Evolutionary conservation across 2,888 invertebrate genomes (phyloP), one percentile per base, ranked within the genome.

Genomic region (Calephelis perditalis): DNA sequence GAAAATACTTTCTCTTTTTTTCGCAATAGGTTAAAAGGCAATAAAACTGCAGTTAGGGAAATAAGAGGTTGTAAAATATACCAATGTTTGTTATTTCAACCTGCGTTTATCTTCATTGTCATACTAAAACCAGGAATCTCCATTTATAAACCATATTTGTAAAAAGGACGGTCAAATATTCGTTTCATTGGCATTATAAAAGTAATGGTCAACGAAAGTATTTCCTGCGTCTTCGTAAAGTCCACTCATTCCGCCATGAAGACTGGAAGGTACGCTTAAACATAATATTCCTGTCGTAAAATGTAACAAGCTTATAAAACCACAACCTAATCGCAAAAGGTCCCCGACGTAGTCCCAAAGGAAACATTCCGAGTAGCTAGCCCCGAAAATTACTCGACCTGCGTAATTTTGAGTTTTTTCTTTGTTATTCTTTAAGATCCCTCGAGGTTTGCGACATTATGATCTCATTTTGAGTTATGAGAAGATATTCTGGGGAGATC

Each of bases 381-480:
- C 86, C 88, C 84, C 79, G 77, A 84, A 89, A 89, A 89, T 89
- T 89, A 89, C 88, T 81, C 81, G 84, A 74, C 80, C 82, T 78
- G 73, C 81, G 86, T 89, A 89, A 89, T 89, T 86, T 84, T 84
- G 82, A 82, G 81, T 80, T 78, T 86, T 83, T 84, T 86, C 85
- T 83, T 87, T 87, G 85, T 87, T 86, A 86, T 88, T 84, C 86
- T 84, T 85, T 81, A 80, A 80, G 78, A 77, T 81, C 86, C 77
- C 82, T 77, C 75, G 88, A 85, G 87, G 81, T 81, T 84, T 77
- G 82, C 82, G 80, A 84, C 82, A 86, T 86, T 88, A 89, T 86
- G 86, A 88, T 88, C 87, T 86, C 88, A 87, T 88, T 88, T 85
- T 86, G 82, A 88, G 86, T 86, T 87, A 88, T 84, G 85, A 84